phyloP scores from a whole-genome alignment of 2,797 vertebrate species.

The Ibycter americanus region DNA sequence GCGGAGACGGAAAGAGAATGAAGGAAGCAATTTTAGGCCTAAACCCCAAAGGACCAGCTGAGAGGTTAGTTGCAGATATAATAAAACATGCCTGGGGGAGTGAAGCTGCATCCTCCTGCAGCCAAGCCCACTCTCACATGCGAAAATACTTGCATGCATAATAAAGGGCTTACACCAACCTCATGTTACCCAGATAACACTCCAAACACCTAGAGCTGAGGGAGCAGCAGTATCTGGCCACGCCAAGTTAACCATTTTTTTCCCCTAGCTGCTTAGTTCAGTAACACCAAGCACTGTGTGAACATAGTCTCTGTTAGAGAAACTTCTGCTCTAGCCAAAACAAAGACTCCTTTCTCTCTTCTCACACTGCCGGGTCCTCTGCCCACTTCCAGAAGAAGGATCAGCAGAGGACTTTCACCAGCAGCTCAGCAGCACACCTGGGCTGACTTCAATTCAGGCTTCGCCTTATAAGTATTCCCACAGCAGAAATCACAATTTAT shows the following conservation, averaged over 20 bases:
- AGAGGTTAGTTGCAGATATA: slow-evolving; percentile 40
- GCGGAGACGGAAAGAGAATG: background rate
- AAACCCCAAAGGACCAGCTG: slow-evolving; percentile 3
- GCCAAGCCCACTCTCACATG: background rate
- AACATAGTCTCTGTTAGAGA: background rate
- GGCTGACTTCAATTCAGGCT: background rate
- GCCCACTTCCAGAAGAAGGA: background rate
- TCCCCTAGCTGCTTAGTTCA: background rate
- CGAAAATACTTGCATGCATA: background rate
- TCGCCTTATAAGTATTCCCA: background rate
- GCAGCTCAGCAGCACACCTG: background rate
- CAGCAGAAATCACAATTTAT: background rate
- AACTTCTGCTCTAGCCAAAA: background rate
- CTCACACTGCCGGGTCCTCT: background rate
- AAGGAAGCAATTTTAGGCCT: slow-evolving; percentile 28
- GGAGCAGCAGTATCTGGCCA: background rate
- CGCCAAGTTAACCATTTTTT: background rate
- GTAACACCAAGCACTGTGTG: background rate
- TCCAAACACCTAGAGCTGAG: background rate
- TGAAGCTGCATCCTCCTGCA: slow-evolving; percentile 30
- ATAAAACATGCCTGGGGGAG: slow-evolving; percentile 43
- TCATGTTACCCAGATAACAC: background rate
- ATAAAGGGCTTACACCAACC: background rate
- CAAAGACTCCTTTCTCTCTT: background rate
- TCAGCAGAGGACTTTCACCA: background rate